Base-by-base conservation (phyloP, 1,140 invertebrate species). In the Bombus consobrinus region DNA sequence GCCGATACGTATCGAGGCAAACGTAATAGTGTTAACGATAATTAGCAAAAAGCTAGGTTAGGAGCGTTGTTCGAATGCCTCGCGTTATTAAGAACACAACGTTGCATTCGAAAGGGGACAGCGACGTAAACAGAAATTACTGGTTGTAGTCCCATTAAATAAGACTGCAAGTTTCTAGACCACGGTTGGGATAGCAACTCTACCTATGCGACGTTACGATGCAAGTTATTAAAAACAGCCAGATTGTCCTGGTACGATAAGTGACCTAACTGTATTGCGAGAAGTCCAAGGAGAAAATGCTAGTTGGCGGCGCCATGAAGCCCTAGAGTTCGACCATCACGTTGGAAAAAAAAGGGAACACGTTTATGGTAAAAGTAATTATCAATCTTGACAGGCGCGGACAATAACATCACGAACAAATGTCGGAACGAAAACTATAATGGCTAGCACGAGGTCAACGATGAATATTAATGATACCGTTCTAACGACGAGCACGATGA, bases 381-480 rank as follows among this genome's bases (percentile, higher is more conserved):
- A 77, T 69, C 64, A 43, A 83, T 78, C 64, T 68, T 34, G 64
- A 69, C 72, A 71, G 66, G 74, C 69, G 77, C 25, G 59, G 41
- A 53, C 39, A 66, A 62, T 68, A 87, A 81, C 77, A 66, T 41
- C 62, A 39, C 41, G 80, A 81, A 89, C 85, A 74, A 77, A 87
- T 47, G 84, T 66, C 32, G 10, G 81, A 22, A 39, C 47, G 83
- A 85, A 80, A 47, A 73, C 64, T 68, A 43, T 89, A 89, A 87
- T 81, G 72, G 72, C 84, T 37, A 41, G 41, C 12, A 25, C 78
- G 37, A 22, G n/a, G n/a, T 73, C 73, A 34, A 39, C 73, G 72
- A 89, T 87, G 88, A 89, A 83, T 89, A 83, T 72, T 74, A 86
- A 86, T 66, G 68, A 77, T 89, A 87, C 69, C 10, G 25, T 37